A percentile compares a stretch with the other conserved stretches of the same genome.
These are phyloP conservation scores for Heteromormyrus szaboi DNA, from an alignment of 2,797 vertebrate species.

Conservation along the genomic window DNA sequence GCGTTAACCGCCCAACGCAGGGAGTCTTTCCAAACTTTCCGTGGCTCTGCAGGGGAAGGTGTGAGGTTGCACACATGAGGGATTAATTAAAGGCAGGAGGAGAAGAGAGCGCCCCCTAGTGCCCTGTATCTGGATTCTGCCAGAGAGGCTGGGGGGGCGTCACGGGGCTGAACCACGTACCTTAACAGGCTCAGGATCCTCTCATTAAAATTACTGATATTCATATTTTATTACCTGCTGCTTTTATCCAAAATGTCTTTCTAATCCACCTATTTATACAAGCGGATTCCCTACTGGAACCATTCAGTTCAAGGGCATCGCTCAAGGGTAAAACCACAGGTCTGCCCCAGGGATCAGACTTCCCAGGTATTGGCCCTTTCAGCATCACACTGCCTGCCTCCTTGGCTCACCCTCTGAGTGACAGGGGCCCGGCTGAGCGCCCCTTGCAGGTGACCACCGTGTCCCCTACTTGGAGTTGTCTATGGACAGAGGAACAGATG, in stretches of 20 bases:
- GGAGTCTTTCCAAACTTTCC: slow-evolving; percentile 43
- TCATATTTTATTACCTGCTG: background rate
- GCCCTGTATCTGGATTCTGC: background rate
- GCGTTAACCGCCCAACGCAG: slow-evolving; percentile 45
- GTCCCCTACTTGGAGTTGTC: background rate
- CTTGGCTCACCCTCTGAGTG: background rate
- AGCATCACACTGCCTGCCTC: background rate
- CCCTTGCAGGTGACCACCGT: background rate
- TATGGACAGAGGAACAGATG: background rate
- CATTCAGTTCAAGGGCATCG: background rate
- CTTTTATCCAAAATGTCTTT: background rate
- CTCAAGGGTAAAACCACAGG: background rate
- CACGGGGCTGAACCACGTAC: background rate
- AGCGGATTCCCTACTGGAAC: background rate
- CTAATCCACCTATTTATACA: background rate
- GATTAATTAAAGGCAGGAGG: slow-evolving; percentile 39
- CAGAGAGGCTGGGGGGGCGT: background rate
- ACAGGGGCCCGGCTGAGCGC: background rate
- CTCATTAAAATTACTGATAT: background rate
- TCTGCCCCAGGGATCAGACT: background rate
- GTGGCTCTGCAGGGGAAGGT: background rate
- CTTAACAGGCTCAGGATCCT: background rate
- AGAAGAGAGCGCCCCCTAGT: slow-evolving; percentile 12
- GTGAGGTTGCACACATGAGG: slow-evolving; percentile 34
- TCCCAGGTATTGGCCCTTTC: background rate